Conservation (phyloP, 2,888 invertebrate species). For the Amphipyra tragopoginis region DNA sequence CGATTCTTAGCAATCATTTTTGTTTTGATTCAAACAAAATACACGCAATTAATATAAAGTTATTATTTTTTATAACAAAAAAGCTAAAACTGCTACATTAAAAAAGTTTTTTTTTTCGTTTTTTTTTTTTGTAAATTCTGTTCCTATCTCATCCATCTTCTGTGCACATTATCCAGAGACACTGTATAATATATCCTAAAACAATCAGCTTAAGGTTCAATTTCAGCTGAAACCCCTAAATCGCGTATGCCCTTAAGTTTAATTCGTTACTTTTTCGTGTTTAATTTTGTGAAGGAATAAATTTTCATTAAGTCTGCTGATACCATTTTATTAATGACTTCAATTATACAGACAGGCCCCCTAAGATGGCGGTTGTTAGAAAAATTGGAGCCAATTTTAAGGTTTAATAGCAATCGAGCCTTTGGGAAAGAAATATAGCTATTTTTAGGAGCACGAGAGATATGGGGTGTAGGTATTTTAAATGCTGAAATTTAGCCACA, state of each 20-base stretch:
- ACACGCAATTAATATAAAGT: no score
- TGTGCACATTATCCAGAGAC: no score
- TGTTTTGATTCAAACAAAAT: no score
- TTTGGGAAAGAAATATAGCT: constrained; percentile 24
- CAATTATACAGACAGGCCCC: constrained; percentile 73
- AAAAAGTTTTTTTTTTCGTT: no score
- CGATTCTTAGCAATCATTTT: no score
- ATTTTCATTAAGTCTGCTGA: constrained; percentile 84
- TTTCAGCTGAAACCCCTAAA: constrained; percentile 26
- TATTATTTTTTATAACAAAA: no score
- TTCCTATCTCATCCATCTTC: no score
- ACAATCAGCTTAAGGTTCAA: neutral
- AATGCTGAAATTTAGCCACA: no score
- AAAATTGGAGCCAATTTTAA: constrained; percentile 50
- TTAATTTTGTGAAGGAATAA: constrained; percentile 81
- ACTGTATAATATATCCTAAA: neutral
- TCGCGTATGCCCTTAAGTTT: constrained; percentile 53
- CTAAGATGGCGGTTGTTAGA: constrained; percentile 58
- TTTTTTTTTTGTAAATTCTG: no score
- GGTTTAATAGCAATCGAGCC: constrained; percentile 37
- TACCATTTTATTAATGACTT: constrained; percentile 81
- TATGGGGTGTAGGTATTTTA: neutral
- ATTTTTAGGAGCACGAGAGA: constrained; percentile 1
- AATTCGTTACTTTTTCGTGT: constrained; percentile 71
- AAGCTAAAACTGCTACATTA: no score